Evolutionary conservation across 2,113 vertebrate species (phyloP).

Genomic region (Puffinus mauretanicus): DNA sequence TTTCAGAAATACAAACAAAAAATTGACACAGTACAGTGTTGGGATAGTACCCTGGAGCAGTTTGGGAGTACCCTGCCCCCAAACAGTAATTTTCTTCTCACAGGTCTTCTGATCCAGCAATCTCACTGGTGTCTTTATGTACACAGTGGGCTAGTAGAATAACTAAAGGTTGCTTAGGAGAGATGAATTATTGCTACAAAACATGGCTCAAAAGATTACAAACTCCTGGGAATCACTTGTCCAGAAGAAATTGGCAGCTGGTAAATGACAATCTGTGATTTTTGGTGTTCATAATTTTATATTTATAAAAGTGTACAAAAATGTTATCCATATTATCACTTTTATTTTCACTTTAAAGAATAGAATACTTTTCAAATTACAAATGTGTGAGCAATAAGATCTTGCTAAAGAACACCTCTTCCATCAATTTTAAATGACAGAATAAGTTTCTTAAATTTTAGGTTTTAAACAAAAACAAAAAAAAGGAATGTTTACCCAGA

Average conservation of each 20-base stretch:
- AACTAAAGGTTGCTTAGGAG: neutral
- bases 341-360: neutral
- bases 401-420: neutral
- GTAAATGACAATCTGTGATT: neutral
- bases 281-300: neutral
- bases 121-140: neutral
- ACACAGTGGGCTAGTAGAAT: neutral
- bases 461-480: neutral
- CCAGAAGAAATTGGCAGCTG: neutral
- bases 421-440: neutral
- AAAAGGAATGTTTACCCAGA: neutral
- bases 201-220: neutral
- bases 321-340: neutral
- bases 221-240: neutral
- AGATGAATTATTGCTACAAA: neutral
- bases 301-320: neutral
- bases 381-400: neutral
- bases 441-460: neutral
- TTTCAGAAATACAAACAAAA: neutral
- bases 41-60: neutral
- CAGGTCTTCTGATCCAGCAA: neutral
- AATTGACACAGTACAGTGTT: neutral
- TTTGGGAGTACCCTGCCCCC: neutral
- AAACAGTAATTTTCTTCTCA: neutral
- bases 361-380: neutral